These are phyloP conservation scores for Trematocara nigrifrons DNA, from an alignment of 2,113 vertebrate genomes.

Conservation along the genomic window DNA sequence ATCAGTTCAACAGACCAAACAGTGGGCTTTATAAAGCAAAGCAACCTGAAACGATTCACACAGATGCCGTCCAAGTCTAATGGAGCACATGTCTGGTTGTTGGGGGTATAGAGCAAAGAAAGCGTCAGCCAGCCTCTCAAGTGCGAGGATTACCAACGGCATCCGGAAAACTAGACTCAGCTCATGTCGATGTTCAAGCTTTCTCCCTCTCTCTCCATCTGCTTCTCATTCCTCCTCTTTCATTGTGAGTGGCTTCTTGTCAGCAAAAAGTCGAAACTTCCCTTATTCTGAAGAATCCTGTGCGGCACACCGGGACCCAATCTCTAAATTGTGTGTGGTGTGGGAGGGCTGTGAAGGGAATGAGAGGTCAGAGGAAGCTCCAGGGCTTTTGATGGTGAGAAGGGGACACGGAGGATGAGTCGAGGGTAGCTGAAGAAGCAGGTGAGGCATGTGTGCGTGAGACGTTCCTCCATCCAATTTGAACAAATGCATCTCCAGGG, in stretches of 20 bases:
- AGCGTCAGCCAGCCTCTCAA: not conserved
- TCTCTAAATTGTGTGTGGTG: slow-evolving; percentile 33
- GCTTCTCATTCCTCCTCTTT: slow-evolving; percentile 45
- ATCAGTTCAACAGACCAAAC: slow-evolving; percentile 13
- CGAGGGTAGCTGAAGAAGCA: slow-evolving; percentile 12
- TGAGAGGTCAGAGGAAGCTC: not conserved
- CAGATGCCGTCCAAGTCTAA: not conserved
- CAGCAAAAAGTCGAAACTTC: slow-evolving; percentile 1
- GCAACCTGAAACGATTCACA: not conserved
- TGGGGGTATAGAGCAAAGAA: not conserved
- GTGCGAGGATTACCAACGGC: slow-evolving; percentile 38
- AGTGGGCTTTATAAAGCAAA: slow-evolving; percentile 3
- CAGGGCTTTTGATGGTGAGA: not conserved
- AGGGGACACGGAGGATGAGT: slow-evolving; percentile 8
- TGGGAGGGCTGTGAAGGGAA: not conserved
- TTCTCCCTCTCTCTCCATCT: slow-evolving; percentile 40
- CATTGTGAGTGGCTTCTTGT: slow-evolving; percentile 27
- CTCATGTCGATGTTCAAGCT: slow-evolving; percentile 51
- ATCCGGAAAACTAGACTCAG: slow-evolving; percentile 53
- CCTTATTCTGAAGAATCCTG: slow-evolving; percentile 30
- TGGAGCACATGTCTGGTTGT: slow-evolving; percentile 10
- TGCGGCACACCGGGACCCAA: slow-evolving; percentile 53
- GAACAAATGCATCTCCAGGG: slow-evolving; percentile 16
- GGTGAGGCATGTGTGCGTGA: not conserved
- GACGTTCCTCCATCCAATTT: slow-evolving; percentile 4